Conservation (phyloP, 2,888 invertebrate species). For the Scaptomyza tumidula region DNA sequence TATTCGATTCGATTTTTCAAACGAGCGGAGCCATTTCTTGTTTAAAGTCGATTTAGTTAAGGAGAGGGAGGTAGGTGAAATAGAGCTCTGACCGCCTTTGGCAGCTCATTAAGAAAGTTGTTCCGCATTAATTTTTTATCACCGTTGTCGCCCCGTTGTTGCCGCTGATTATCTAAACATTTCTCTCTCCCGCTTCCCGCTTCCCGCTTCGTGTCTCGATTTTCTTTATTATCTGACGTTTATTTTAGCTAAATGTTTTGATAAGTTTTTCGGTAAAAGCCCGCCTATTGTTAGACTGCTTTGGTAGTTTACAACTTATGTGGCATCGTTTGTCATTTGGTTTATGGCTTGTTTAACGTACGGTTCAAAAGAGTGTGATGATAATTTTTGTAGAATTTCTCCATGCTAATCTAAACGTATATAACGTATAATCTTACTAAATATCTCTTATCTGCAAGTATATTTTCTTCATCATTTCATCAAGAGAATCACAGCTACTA, state of each 20-base stretch:
- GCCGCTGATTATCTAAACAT: constrained; percentile 70
- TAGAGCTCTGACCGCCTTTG: constrained; percentile 64
- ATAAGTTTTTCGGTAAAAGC: constrained; percentile 63
- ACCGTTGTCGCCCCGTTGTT: constrained; percentile 62
- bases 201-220: constrained; percentile 47
- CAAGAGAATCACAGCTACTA: constrained; percentile 28
- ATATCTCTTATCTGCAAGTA: constrained; percentile 11
- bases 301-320: constrained; percentile 64
- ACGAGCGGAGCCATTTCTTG: constrained; percentile 63
- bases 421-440: constrained; percentile 1
- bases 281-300: constrained; percentile 42
- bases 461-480: constrained; percentile 3
- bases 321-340: constrained; percentile 76
- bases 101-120: constrained; percentile 78
- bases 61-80: no score
- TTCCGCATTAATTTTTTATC: constrained; percentile 78
- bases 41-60: constrained; percentile 74
- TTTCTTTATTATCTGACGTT: constrained; percentile 68
- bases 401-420: not conserved
- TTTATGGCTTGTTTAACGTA: constrained; percentile 71
- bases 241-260: constrained; percentile 77
- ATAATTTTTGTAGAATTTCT: constrained; percentile 10
- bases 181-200: constrained; percentile 32
- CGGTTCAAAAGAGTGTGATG: constrained; percentile 31
- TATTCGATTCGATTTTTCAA: constrained; percentile 56